Conservation (phyloP, 2,113 vertebrate genomes). For the Thunnus maccoyii region DNA sequence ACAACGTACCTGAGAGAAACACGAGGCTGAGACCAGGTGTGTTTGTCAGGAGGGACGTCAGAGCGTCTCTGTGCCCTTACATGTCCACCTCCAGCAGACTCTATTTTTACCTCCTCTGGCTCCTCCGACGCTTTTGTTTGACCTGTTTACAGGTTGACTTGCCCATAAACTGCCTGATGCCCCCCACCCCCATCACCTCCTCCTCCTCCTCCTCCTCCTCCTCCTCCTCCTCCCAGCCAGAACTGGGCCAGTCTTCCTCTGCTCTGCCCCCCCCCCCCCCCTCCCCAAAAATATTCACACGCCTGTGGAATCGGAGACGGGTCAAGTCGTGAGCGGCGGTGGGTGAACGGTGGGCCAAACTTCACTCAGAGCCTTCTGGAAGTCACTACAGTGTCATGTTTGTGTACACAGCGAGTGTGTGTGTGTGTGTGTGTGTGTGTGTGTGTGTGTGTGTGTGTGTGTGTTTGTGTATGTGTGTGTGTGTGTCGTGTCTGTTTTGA, state of each 20-base stretch:
- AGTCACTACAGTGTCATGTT: slow-evolving; percentile 43
- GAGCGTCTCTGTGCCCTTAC: slow-evolving; percentile 41
- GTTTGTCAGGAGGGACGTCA: neutral
- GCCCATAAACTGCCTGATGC: slow-evolving; percentile 51
- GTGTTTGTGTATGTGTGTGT: slow-evolving; percentile 19
- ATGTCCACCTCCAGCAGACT: slow-evolving; percentile 20
- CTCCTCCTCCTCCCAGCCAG: neutral
- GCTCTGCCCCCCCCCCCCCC: neutral
- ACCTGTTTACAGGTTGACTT: slow-evolving; percentile 54
- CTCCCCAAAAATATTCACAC: slow-evolving; percentile 67
- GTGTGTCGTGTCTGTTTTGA: slow-evolving; percentile 49
- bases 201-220: neutral
- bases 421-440: slow-evolving; percentile 30
- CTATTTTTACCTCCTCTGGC: slow-evolving; percentile 68
- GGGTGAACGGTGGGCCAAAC: slow-evolving; percentile 21
- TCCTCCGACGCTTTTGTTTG: slow-evolving; percentile 59
- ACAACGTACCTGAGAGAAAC: neutral
- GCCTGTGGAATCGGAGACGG: slow-evolving; percentile 58
- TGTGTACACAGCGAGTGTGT: slow-evolving; percentile 37
- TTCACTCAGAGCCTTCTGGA: slow-evolving; percentile 20
- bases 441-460: slow-evolving; percentile 43
- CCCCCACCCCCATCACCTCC: neutral
- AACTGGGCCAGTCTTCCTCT: slow-evolving; percentile 31
- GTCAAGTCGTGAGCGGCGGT: slow-evolving; percentile 12
- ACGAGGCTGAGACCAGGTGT: neutral